Base-by-base conservation (phyloP, 2,797 vertebrate genomes). In the Siniperca obscura region DNA sequence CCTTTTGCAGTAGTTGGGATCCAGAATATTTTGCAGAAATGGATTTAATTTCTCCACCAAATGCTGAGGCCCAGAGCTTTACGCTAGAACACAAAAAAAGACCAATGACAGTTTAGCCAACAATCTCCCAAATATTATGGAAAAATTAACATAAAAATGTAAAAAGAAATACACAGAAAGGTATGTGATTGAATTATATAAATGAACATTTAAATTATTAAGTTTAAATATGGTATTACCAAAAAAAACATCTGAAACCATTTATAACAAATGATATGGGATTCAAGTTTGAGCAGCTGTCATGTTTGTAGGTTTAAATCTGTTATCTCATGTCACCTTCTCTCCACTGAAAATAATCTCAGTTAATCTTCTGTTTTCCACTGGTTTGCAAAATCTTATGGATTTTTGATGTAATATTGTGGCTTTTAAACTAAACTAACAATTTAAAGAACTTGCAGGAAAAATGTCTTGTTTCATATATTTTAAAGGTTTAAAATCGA, bases 31-130 rank as follows among this genome's bases (percentile, higher is more conserved):
- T 99, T 44, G 97, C 97, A 89, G 98, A 97, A 83, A 99, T 98
- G 71, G 98, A 99, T 96, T 99, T 98, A 89, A 99, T 99, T 95
- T 99, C 98, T 87, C 98, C 98, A 87, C 98, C 98, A 86, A 99
- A 99, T 30, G 98, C 98, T 22, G 98, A 99, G 89, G 98, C 98
- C 98, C 98, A 99, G 76, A 99, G 97, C 94, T 99, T 99, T 77
- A 99, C 97, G 22, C 98, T 99, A 90, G 4, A 77, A 90, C 2
- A 82, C 42, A 81, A 69, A 89, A 70, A 78, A 77, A 19, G 48
- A 78, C 9, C 75, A 82, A 56, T 67, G 4, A 11, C 40, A 72
- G 22, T 53, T 84, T 1, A 77, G 34, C 12, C 6, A 56, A 69
- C 1, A 83, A 16, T 55, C 2, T 19, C 1, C 1, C 1, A 46